Evolutionary conservation across 2,888 invertebrate genomes (phyloP), one percentile per base, ranked within the genome.

Genomic region (Chrysomela aeneicollis): DNA sequence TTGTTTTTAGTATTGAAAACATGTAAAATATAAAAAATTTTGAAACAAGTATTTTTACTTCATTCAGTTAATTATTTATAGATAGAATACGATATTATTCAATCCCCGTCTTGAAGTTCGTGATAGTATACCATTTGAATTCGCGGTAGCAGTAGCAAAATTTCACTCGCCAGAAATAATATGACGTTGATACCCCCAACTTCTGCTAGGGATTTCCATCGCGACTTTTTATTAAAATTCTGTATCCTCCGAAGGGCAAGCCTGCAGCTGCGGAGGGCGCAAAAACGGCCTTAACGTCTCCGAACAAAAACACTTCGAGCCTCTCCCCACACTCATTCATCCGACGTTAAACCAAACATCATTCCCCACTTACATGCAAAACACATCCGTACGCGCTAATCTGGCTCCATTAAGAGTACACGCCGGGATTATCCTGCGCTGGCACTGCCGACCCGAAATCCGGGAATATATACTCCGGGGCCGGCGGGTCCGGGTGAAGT

Each of bases 351-450:
- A 82, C 82, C 82, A 82, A 82, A 82, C 82, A 82, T 82, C 82
- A 78, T 82, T 82, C 80, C 82, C 82, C 82, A 82, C 82, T 82
- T 82, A 82, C 81, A 82, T 82, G 81, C 80, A 80, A 78, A 79
- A 80, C 80, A 81, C 81, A 82, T 81, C 79, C 80, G 79, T 79
- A 70, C 70, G 78, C 78, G 77, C 81, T 82, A 82, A 82, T 82
- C 82, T 82, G 79, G 77, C 77, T 81, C 82, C 81, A 82, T 82
- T 82, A 81, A 80, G 79, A 79, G 78, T 77, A 79, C 78, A 79
- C 74, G 66, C 63, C 61, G 57, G 72, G 68, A 72, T 73, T 71
- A 74, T 72, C 72, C 71, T 66, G 32, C 54, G 63, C 42, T 30
- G 57, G 42, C 57, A 55, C 55, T 42, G 63, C 54, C 49, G 15